A percentile compares a stretch with the other conserved stretches of the same genome.
Evolutionary conservation across 2,113 vertebrate species (phyloP).

Genomic region (Sapayoa aenigma): DNA sequence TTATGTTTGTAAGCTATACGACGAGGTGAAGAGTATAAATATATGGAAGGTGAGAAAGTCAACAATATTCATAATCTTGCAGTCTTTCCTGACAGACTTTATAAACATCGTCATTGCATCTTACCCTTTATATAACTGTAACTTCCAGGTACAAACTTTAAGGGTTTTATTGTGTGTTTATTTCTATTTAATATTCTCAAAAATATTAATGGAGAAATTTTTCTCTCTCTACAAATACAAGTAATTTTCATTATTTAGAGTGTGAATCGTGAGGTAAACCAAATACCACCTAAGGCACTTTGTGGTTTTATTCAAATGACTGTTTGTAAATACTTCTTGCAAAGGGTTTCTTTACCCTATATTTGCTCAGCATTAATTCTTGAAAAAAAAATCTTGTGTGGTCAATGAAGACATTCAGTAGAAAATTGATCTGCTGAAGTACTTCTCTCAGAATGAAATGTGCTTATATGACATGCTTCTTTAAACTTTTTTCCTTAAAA

Average conservation of each 20-base stretch:
- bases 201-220: neutral
- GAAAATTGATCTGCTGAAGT: constrained; percentile 17
- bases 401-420: constrained; percentile 19
- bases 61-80: neutral
- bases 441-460: neutral
- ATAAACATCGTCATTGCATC: neutral
- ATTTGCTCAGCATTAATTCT: constrained; percentile 48
- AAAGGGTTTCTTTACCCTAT: constrained; percentile 34
- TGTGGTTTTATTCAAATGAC: constrained; percentile 56
- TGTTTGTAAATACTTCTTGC: constrained; percentile 63
- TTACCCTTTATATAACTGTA: neutral
- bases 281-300: constrained; percentile 44
- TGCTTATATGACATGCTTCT: neutral
- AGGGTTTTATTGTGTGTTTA: neutral
- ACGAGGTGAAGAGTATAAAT: neutral
- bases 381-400: neutral
- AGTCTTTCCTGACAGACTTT: neutral
- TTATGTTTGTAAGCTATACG: neutral
- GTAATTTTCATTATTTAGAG: constrained; percentile 50
- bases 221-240: neutral
- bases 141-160: neutral
- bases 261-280: constrained; percentile 54
- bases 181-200: neutral
- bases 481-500: neutral
- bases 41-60: neutral